Conservation (phyloP, 1,140 invertebrate species). For the Whitmania pigra region DNA sequence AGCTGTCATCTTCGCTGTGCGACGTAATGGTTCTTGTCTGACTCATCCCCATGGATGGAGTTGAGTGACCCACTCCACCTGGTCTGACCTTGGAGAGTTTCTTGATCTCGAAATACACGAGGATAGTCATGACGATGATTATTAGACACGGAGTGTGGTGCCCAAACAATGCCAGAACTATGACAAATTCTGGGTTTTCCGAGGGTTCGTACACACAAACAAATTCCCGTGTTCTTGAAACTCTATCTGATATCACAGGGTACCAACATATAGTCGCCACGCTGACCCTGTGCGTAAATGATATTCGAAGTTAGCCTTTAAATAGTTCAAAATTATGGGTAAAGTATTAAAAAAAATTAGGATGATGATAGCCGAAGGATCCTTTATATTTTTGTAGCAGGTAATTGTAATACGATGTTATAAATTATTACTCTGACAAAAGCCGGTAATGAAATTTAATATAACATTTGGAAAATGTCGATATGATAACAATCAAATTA, state of each 20-base stretch:
- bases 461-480: background rate
- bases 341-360: background rate
- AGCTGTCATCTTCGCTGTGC: background rate
- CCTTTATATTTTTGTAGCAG: background rate
- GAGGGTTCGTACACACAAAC: slow-evolving; percentile 39
- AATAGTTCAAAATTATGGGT: background rate
- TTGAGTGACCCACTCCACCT: background rate
- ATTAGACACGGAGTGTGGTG: slow-evolving; percentile 37
- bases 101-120: slow-evolving; percentile 33
- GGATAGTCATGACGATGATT: slow-evolving; percentile 35
- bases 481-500: background rate
- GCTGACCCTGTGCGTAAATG: slow-evolving; percentile 29
- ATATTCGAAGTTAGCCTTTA: background rate
- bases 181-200: slow-evolving; percentile 36
- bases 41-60: background rate
- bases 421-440: background rate
- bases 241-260: slow-evolving; percentile 35
- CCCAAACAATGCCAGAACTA: slow-evolving; percentile 38
- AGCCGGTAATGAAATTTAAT: background rate
- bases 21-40: background rate
- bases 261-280: slow-evolving; percentile 37
- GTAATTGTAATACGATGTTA: background rate
- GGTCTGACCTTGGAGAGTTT: slow-evolving; percentile 25
- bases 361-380: background rate
- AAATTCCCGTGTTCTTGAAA: slow-evolving; percentile 28